Conservation (phyloP, 1,140 invertebrate species). For the Meloidogyne exigua region DNA sequence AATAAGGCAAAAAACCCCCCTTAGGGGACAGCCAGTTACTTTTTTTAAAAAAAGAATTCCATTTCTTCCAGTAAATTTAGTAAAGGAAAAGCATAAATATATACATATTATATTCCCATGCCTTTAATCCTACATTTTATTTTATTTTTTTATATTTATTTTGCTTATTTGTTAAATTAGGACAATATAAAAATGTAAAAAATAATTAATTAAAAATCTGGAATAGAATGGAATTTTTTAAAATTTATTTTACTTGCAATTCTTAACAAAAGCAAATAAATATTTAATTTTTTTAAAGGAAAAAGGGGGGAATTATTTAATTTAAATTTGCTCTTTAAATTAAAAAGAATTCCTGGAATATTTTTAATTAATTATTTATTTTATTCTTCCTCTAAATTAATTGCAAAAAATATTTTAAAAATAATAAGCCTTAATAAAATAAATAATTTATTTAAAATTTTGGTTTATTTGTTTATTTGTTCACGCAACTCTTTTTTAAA, state of each 20-base stretch:
- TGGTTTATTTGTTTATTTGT: not conserved
- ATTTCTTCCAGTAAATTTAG: not conserved
- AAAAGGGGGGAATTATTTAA: not conserved
- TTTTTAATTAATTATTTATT: too few species aligned
- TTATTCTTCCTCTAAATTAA: too few species aligned
- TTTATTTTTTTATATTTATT: not conserved
- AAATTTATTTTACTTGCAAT: too few species aligned
- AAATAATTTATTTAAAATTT: not conserved
- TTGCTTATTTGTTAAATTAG: too few species aligned
- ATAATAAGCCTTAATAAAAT: too few species aligned
- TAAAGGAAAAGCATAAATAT: not conserved
- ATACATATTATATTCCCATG: not conserved
- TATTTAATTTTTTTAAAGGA: not conserved
- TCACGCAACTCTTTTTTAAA: not conserved
- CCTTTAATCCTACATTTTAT: not conserved
- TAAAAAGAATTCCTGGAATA: not conserved
- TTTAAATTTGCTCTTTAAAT: not conserved
- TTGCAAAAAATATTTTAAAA: too few species aligned
- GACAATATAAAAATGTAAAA: too few species aligned
- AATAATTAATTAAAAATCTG: too few species aligned
- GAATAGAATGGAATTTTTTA: too few species aligned
- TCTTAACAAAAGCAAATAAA: too few species aligned
- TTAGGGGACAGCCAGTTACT: not conserved
- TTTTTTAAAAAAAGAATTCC: not conserved
- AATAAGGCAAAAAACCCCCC: not conserved